Conservation (phyloP, 1,140 invertebrate genomes). For the Subanguina moxae region DNA sequence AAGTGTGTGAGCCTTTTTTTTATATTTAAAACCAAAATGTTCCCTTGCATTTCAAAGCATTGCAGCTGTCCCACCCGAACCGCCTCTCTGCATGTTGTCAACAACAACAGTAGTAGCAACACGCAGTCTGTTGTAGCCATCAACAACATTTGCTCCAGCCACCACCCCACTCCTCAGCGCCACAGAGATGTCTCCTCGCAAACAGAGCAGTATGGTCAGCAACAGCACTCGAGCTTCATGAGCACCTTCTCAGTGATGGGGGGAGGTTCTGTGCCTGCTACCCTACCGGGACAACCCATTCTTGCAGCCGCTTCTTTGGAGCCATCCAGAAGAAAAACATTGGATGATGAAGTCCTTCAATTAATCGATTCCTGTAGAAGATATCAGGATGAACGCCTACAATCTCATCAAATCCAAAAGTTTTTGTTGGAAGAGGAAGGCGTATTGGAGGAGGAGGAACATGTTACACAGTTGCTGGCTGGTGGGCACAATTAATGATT, state of each 20-base stretch:
- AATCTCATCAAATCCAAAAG: conserved; percentile 25
- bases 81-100: conserved; percentile 44
- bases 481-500: neutral
- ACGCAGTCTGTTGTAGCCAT: neutral
- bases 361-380: conserved; percentile 55
- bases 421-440: conserved; percentile 22
- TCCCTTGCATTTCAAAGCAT: no score
- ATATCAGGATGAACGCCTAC: conserved; percentile 39
- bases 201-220: conserved; percentile 29
- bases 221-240: conserved; percentile 26
- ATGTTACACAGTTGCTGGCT: conserved; percentile 17
- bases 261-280: neutral
- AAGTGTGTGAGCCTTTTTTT: no score
- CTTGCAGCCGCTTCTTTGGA: conserved; percentile 10
- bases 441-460: conserved; percentile 13
- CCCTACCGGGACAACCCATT: neutral
- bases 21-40: no score
- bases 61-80: conserved; percentile 47
- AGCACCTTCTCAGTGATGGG: conserved; percentile 52
- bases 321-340: conserved; percentile 24
- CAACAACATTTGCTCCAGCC: neutral
- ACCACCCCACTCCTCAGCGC: conserved; percentile 9
- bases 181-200: conserved; percentile 41
- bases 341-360: conserved; percentile 54
- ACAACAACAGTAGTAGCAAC: conserved; percentile 4